A percentile compares a stretch with the other conserved stretches of the same genome.
Evolutionary conservation across 2,888 invertebrate genomes (phyloP).

Genomic region (Nemoura dubitans): DNA sequence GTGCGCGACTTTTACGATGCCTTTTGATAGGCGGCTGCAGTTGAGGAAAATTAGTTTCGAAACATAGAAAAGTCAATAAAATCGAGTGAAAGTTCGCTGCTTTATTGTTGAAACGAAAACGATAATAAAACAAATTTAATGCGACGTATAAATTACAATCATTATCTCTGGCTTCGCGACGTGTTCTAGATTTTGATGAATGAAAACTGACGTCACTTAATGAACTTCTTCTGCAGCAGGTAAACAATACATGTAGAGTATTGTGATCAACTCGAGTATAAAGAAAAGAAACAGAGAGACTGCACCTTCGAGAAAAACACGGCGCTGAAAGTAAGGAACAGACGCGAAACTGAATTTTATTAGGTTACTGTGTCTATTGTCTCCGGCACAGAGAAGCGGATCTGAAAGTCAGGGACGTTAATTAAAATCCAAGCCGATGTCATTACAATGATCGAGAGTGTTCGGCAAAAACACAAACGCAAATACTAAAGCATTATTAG

Average conservation of each 20-base stretch:
- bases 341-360: background rate
- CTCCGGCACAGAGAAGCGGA: background rate
- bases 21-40: background rate
- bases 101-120: background rate
- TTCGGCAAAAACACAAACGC: background rate
- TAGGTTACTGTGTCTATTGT: background rate
- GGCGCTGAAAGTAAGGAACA: background rate
- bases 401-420: background rate
- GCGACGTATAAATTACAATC: slow-evolving; percentile 14
- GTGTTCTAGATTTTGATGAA: slow-evolving; percentile 13
- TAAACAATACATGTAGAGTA: background rate
- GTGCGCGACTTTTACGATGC: background rate
- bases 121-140: background rate
- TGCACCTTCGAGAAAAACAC: background rate
- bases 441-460: background rate
- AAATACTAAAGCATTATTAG: background rate
- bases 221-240: background rate
- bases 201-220: slow-evolving; percentile 27
- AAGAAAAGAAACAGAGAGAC: background rate
- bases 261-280: background rate
- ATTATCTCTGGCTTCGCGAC: background rate
- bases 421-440: background rate
- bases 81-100: background rate
- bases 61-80: background rate
- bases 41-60: background rate